Base-by-base conservation (phyloP, 2,888 invertebrate genomes). In the Orgyia antiqua region DNA sequence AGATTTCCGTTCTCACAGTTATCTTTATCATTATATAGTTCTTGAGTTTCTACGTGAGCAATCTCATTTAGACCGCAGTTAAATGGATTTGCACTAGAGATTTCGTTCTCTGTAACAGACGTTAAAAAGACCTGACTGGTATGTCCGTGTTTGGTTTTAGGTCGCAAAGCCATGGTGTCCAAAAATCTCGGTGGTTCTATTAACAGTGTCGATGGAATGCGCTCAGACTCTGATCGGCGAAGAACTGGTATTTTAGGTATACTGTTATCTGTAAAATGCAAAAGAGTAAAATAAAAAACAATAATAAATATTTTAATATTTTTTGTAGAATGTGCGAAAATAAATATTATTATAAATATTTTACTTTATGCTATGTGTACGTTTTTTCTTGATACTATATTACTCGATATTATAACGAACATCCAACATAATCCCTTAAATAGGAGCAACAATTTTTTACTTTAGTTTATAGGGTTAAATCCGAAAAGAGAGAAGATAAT, bases 131-230 rank as follows among this genome's bases (percentile, higher is more conserved):
- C 87, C 70, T 89, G 89, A 63, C 90, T 88, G 11, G 89, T 87
- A 65, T 91, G 89, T 21, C 87, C 86, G 63, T 90, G 89, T 56
- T 83, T 82, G 45, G 78, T 80, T 68, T 89, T 90, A 31, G 91
- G 87, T 49, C 94, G 89, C 51, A 95, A 82, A 12, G 95, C 92
- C 93, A 95, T 95, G 13, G 95, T 95, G 69, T 96, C 95, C 64
- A 92, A 87, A 68, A 93, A 94, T 39, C 88, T 87, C 6, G 92
- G 89, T 29, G 89, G 82, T 8, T 80, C 77, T 7, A 75, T 87
- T 61, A 59, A 76, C 45, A 74, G 68, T 47, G 58, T 78, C 42
- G 72, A 71, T 41, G 61, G 69, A 36, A 72, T 53, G 43, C 69
- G 78, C 67, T 73, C 89, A 19, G 84, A 87, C 59, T 83, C 80